Base-by-base conservation (phyloP, 2,113 vertebrate species). In the Pseudorhombus dupliciocellatus region DNA sequence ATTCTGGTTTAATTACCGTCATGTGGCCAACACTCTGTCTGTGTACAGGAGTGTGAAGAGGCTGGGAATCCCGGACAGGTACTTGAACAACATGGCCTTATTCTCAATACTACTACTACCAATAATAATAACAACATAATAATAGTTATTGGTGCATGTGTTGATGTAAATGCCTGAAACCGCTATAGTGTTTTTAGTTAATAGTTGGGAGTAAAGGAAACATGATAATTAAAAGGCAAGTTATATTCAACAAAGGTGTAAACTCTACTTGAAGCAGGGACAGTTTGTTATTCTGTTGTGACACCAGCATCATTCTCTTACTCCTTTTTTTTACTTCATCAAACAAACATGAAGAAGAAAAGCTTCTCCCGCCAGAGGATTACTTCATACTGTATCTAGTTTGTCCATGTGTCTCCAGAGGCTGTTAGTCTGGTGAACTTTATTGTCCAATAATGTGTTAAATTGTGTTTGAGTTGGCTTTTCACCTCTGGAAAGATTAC, bases 1-100 rank as follows among this genome's bases (percentile, higher is more conserved):
- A 62, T 99, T 98, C 92, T 99, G 98, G 98, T 99, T 99, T 86
- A 99, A 99, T 92, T 99, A 99, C 72, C 95, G 98, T 8, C 97
- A 99, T 78, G 97, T 99, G 83, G 97, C 97, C 82, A 99, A 99
- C 73, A 97, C 95, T 1, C 92, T 99, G 24, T 99, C 98, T 0
- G 96, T 99, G 12, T 99, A 99, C 83, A 93, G 97, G 89, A 99
- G 98, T 54, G 97, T 99, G 64, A 99, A 99, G 91, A 95, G 98
- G 44, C 93, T 99, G 54, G 98, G 98, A 25, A 99, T 99, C 85
- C 97, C 97, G 82, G 97, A 99, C 88, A 99, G 97, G 98, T 99
- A 85, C 87, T 85, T 21, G 3, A 42, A 34, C 3, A 34, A 21
- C 40, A 15, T 34, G 34, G 21, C 4, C 25, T 28, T 24, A 5